Conservation (phyloP, 1,140 invertebrate genomes). For the Drosophila nikananu region DNA sequence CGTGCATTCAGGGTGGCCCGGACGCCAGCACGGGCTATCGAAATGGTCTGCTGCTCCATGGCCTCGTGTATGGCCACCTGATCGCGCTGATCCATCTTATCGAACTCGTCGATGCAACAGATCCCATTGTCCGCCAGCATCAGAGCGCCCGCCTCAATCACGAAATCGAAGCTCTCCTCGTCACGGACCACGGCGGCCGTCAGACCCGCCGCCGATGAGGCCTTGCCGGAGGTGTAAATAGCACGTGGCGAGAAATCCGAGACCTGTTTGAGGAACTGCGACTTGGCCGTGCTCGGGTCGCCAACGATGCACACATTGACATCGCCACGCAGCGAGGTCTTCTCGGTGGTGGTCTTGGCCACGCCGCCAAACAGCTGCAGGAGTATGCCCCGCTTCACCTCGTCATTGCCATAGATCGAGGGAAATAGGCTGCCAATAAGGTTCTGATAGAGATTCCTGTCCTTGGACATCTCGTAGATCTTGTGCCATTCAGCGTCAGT, state of each 20-base stretch:
- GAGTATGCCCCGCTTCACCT: conserved; percentile 97
- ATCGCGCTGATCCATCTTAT: conserved; percentile 99
- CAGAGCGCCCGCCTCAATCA: conserved; percentile 99
- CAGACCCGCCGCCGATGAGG: conserved; percentile 98
- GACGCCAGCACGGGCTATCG: conserved; percentile 99
- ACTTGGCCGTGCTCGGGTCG: conserved; percentile 99
- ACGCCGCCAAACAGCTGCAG: conserved; percentile 99
- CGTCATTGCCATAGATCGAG: conserved; percentile 98
- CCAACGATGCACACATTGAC: conserved; percentile 99
- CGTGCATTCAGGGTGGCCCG: conserved; percentile 98
- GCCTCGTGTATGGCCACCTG: conserved; percentile 99
- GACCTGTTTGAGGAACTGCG: conserved; percentile 98
- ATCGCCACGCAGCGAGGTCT: conserved; percentile 95
- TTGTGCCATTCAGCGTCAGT: conserved; percentile 97
- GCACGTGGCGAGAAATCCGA: conserved; percentile 98
- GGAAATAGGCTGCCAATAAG: conserved; percentile 97
- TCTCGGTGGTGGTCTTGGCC: conserved; percentile 96
- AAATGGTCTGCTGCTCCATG: conserved; percentile 99
- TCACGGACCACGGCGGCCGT: conserved; percentile 99
- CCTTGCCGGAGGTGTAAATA: conserved; percentile 99
- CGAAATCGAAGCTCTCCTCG: conserved; percentile 99
- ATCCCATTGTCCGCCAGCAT: conserved; percentile 99
- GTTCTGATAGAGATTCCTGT: conserved; percentile 96
- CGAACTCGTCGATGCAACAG: conserved; percentile 99
- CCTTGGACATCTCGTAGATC: conserved; percentile 98